Evolutionary conservation across 2,113 vertebrate species (phyloP).

Genomic region (Apaloderma vittatum): DNA sequence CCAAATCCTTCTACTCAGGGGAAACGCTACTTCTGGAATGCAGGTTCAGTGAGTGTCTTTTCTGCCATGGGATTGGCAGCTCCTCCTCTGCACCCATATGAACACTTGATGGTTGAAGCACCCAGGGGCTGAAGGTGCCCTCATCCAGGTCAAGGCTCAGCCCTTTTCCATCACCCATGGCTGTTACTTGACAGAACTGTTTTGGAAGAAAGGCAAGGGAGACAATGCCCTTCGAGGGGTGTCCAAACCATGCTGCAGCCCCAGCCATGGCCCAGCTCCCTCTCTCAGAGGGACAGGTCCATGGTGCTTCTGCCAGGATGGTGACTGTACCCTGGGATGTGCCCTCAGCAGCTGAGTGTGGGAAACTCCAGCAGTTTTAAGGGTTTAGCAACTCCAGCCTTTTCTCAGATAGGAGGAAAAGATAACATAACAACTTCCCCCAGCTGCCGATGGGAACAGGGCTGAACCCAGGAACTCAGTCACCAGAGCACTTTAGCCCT

Average conservation of each 20-base stretch:
- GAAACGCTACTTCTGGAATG: not conserved
- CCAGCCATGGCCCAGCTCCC: accelerated
- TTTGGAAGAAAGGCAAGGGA: not conserved
- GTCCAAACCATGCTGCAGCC: not conserved
- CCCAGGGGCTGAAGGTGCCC: not conserved
- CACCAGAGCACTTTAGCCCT: not conserved
- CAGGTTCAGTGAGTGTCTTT: not conserved
- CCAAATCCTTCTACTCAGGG: accelerated
- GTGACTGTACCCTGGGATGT: not conserved
- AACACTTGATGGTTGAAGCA: not conserved
- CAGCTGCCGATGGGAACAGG: accelerated
- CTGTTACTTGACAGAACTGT: not conserved
- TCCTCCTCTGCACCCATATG: not conserved
- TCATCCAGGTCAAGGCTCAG: not conserved
- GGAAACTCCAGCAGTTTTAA: not conserved
- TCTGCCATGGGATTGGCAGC: accelerated
- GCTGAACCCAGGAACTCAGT: not conserved
- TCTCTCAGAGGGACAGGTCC: accelerated
- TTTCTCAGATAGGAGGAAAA: not conserved
- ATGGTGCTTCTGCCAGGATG: accelerated
- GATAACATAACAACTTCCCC: not conserved
- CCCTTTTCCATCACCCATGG: not conserved
- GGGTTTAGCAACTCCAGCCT: not conserved
- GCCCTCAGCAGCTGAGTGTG: not conserved
- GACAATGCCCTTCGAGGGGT: not conserved